Base-by-base conservation (phyloP, 1,140 invertebrate genomes). In the Brachionus paranguensis region DNA sequence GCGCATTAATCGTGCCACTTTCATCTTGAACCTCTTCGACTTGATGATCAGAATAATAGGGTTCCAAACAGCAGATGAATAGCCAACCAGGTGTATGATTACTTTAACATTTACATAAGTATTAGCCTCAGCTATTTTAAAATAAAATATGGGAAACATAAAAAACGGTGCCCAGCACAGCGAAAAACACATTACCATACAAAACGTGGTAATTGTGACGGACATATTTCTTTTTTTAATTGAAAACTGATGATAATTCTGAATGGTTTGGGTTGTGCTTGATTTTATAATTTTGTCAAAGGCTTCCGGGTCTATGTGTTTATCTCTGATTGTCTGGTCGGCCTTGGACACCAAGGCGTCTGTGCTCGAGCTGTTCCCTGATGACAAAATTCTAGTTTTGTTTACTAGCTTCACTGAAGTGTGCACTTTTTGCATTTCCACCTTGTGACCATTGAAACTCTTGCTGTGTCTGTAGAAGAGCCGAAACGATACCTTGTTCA, bases 211-310 rank as follows among this genome's bases (percentile, higher is more conserved):
- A 11, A 81, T 45, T 43, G 78, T 81, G 3, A 81, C 78, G 14
- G 53, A 64, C 78, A 81, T 81, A 20, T 81, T 81, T 41, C 78
- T 53, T 68, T 81, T 81, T 81, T 81, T 81, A 37, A 81, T 60
- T 27, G 53, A 81, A 81, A 81, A 81, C 45, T 81, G 78, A 47
- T 81, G 53, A 65, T 81, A 81, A 68, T 81, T 81, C 53, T 81
- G 53, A 12, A 81, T 81, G 7, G 53, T 64, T 37, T 81, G 78
- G 2, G 53, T 81, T 6, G 64, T 81, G n/a, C 29, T 68, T 45
- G 50, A n/a, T 47, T 81, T 68, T 8, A 81, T 27, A 17, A 81
- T 60, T 60, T 68, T 64, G n/a, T 33, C 33, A 24, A 81, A 37
- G 20, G 37, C 27, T 8, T 60, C 78, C 12, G 60, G 50, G n/a